Conservation (phyloP, 1,140 invertebrate species). For the Olivierus martensii region DNA sequence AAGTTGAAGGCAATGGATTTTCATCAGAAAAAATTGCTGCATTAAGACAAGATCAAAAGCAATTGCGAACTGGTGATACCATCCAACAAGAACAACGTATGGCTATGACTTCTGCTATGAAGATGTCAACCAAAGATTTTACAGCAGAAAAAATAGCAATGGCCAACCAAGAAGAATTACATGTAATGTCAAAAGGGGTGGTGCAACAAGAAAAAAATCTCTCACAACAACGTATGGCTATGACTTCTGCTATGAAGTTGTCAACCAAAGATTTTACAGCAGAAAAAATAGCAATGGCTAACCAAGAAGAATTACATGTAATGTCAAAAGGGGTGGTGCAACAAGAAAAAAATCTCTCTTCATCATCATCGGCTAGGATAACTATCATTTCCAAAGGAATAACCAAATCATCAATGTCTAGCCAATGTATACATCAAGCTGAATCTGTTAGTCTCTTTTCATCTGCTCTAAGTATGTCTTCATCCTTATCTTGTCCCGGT, state of each 20-base stretch:
- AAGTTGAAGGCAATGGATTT: conserved; percentile 58
- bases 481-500: not conserved
- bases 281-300: conserved; percentile 67
- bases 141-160: conserved; percentile 70
- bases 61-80: conserved; percentile 62
- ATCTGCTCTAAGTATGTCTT: conserved; percentile 4
- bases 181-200: conserved; percentile 47
- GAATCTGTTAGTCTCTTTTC: conserved; percentile 5
- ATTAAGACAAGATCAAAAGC: conserved; percentile 35
- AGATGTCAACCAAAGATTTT: conserved; percentile 67
- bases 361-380: conserved; percentile 48
- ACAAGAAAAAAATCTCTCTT: conserved; percentile 54
- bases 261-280: conserved; percentile 70
- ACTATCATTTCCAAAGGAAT: conserved; percentile 54
- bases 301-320: conserved; percentile 67
- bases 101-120: conserved; percentile 59
- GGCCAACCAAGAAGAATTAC: conserved; percentile 64
- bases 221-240: conserved; percentile 61
- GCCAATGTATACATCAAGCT: conserved; percentile 13
- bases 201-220: conserved; percentile 52
- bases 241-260: conserved; percentile 59
- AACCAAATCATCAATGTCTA: conserved; percentile 42
- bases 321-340: conserved; percentile 37
- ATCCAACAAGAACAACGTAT: too few relatives aligned
- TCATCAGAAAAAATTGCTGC: conserved; percentile 56